Conservation (phyloP, 1,140 invertebrate species). For the Drosophila tsacasi region DNA sequence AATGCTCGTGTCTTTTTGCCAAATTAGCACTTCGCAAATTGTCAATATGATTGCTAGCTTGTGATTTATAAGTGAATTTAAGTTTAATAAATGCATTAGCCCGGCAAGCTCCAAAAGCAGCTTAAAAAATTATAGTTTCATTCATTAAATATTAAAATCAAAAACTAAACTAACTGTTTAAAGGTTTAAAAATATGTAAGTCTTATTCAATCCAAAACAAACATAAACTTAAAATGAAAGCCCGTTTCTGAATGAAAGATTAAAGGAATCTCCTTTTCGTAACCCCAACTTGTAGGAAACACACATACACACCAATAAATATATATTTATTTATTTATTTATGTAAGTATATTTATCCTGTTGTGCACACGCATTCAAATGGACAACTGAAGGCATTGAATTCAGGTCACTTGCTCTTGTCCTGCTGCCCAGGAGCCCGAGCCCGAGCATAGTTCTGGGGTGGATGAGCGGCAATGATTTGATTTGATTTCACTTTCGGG, state of each 20-base stretch:
- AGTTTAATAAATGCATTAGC: no score
- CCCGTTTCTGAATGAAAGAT: neutral
- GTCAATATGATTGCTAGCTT: no score
- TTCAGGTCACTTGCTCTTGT: conserved; percentile 32
- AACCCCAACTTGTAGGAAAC: neutral
- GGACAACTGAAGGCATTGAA: conserved; percentile 19
- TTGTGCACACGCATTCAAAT: conserved; percentile 37
- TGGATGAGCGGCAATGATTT: conserved; percentile 36
- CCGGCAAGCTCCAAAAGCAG: no score
- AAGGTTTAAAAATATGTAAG: neutral
- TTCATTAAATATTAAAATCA: neutral
- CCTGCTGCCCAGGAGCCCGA: conserved; percentile 7
- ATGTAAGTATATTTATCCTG: neutral
- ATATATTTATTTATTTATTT: neutral
- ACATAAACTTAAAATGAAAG: neutral
- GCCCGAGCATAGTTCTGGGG: conserved; percentile 1
- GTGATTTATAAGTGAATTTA: neutral
- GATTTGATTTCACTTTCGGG: conserved; percentile 73
- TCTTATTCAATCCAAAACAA: neutral
- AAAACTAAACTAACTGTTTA: neutral
- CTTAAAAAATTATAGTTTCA: no score
- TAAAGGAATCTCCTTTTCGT: neutral
- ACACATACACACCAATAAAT: neutral
- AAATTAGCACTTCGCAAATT: neutral
- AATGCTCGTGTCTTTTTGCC: neutral